Percentiles rank a stretch among this genome's conserved stretches.
Evolutionary conservation across 1,140 invertebrate genomes (phyloP).

Genomic region (Lycorma delicatula): DNA sequence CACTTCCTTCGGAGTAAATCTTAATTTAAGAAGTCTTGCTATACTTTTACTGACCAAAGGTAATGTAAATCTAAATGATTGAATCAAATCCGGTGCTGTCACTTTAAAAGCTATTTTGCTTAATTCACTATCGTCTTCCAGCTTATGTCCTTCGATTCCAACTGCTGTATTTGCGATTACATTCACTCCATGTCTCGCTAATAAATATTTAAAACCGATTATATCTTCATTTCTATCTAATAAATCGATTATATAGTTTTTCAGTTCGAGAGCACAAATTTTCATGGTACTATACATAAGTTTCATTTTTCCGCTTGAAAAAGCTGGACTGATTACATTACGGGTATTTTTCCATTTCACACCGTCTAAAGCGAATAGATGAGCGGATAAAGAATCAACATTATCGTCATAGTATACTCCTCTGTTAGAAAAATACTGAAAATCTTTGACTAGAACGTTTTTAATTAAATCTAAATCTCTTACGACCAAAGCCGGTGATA

Average conservation of each 20-base stretch:
- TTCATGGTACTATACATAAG: conserved; percentile 45
- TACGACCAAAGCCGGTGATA: not conserved
- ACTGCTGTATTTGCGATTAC: conserved; percentile 41
- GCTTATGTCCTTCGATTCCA: conserved; percentile 36
- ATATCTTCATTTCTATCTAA: not conserved
- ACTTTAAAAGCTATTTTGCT: conserved; percentile 22
- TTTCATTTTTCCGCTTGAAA: conserved; percentile 52
- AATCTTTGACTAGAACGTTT: conserved; percentile 45
- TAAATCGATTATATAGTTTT: not conserved
- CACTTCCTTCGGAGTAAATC: conserved; percentile 17
- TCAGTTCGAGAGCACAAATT: conserved; percentile 29
- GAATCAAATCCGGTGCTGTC: not conserved
- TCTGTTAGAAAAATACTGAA: conserved; percentile 43
- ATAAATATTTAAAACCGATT: not conserved
- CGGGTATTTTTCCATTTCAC: conserved; percentile 48
- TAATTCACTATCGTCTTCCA: conserved; percentile 33
- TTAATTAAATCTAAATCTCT: conserved; percentile 38
- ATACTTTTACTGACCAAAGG: not conserved
- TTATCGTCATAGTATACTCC: conserved; percentile 39
- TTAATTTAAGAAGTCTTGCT: not conserved
- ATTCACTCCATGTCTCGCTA: conserved; percentile 30
- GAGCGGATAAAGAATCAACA: conserved; percentile 42
- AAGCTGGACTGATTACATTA: conserved; percentile 48
- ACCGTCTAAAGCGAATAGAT: conserved; percentile 42
- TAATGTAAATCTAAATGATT: not conserved